Evolutionary conservation across 2,797 vertebrate species (phyloP).

Genomic region (Thripadectes ignobilis): DNA sequence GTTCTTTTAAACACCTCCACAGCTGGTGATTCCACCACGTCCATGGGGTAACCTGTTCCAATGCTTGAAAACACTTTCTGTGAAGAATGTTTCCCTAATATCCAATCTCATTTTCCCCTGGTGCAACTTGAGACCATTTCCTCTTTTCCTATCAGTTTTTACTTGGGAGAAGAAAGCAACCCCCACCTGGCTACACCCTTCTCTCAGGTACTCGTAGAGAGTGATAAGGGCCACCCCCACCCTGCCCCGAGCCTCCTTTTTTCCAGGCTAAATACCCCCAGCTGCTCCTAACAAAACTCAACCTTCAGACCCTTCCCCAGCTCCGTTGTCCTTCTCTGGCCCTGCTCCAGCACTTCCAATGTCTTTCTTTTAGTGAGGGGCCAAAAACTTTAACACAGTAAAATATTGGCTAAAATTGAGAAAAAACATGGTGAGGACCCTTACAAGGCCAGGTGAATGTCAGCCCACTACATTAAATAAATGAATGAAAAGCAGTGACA

Average conservation of each 20-base stretch:
- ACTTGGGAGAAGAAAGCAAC: neutral
- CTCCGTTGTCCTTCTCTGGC: neutral
- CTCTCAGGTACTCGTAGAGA: neutral
- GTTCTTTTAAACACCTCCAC: neutral
- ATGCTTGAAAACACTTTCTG: neutral
- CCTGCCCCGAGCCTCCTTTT: too few species aligned
- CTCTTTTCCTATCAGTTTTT: neutral
- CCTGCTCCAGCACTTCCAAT: neutral
- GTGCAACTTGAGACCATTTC: neutral
- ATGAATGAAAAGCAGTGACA: neutral
- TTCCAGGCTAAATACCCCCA: neutral
- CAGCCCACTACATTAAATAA: neutral
- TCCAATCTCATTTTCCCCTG: neutral
- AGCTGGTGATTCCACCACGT: neutral
- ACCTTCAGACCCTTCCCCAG: neutral
- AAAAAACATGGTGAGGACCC: neutral
- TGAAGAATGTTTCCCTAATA: neutral
- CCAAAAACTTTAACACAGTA: neutral
- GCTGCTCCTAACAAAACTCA: rapidly evolving
- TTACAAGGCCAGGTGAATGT: neutral
- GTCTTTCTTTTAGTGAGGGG: neutral
- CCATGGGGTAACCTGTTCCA: neutral
- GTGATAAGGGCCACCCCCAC: too few species aligned
- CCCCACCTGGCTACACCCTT: too few species aligned
- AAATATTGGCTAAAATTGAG: neutral